Base-by-base conservation (phyloP, 2,797 vertebrate genomes). In the Antennarius maculatus region DNA sequence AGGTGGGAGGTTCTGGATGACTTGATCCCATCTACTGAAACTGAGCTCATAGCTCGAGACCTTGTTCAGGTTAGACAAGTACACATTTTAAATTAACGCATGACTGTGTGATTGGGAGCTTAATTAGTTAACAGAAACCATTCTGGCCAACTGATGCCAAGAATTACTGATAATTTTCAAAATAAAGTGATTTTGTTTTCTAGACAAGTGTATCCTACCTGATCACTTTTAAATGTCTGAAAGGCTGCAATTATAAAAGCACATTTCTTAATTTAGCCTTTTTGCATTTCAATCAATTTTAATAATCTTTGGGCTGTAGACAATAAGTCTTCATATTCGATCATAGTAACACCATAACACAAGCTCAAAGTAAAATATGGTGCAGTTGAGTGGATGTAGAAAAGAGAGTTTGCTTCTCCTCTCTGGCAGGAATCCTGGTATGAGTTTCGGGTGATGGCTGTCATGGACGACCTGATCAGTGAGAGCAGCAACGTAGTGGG, bases 381-480 rank as follows among this genome's bases (percentile, higher is more conserved):
- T 43, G 6, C 18, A 39, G 62, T 18, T 34, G 47, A 5, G 61
- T 6, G 1, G 17, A n/a, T 2, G 37, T 31, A 23, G 48, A 31
- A 13, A 54, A 37, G 37, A 52, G 31, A 68, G 13, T 56, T 8
- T 86, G 55, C 69, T 49, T 76, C n/a, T 46, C 12, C 53, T 61
- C 60, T 72, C 46, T 71, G 41, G 8, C 81, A 99, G 98, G 98
- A 99, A 82, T 97, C 97, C 4, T 99, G 97, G 97, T 99, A 99
- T 1, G 98, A 99, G 85, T 99, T 99, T 82, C 95, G 97, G 55
- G 96, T 98, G 81, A 94, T 98, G 93, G 98, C 97, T 1, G 96
- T 98, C 92, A 99, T 99, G 98, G 97, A 99, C 80, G 96, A 98
- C 91, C 94, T 99, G 87, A 96, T 99, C 93, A 99, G 98, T 2